Evolutionary conservation across 2,888 invertebrate species (phyloP).

Genomic region (Campaea margaritaria): DNA sequence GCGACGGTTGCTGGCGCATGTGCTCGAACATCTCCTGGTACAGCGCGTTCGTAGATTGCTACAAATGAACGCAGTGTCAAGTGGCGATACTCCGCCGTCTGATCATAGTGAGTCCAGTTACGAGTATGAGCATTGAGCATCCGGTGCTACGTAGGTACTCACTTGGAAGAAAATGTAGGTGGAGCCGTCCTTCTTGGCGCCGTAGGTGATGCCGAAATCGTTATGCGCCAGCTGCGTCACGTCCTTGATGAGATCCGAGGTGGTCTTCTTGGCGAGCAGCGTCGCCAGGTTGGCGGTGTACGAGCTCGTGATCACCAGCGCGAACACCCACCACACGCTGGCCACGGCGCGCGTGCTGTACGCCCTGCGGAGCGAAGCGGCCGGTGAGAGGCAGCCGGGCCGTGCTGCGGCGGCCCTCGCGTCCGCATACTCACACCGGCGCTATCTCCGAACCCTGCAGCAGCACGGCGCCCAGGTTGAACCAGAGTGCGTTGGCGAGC

Average conservation of each 20-base stretch:
- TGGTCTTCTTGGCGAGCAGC: slow-evolving; percentile 92
- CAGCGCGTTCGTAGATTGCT: slow-evolving; percentile 90
- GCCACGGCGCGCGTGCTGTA: slow-evolving; percentile 95
- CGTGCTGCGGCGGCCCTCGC: slow-evolving; percentile 2
- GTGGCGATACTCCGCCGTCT: no score
- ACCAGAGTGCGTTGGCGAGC: slow-evolving; percentile 94
- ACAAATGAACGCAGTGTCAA: slow-evolving; percentile 38
- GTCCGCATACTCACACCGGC: slow-evolving; percentile 89
- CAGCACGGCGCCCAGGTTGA: slow-evolving; percentile 93
- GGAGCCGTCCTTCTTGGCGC: slow-evolving; percentile 93
- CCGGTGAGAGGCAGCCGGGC: background rate
- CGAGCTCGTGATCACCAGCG: slow-evolving; percentile 93
- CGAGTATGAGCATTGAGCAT: no score
- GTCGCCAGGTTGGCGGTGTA: slow-evolving; percentile 97
- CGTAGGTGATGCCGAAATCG: slow-evolving; percentile 93
- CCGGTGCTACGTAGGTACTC: background rate
- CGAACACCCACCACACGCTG: slow-evolving; percentile 95
- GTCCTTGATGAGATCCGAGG: slow-evolving; percentile 88
- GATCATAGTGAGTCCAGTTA: no score
- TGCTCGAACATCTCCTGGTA: slow-evolving; percentile 91
- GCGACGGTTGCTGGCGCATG: slow-evolving; percentile 87
- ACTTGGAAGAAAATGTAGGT: slow-evolving; percentile 96
- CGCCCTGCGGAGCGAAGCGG: slow-evolving; percentile 83
- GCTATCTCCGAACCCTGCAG: slow-evolving; percentile 96
- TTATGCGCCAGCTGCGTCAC: slow-evolving; percentile 93